A percentile compares a stretch with the other conserved stretches of the same genome.
Conservation (phyloP, 2,113 vertebrate genomes). For the Odobenus rosmarus region DNA sequence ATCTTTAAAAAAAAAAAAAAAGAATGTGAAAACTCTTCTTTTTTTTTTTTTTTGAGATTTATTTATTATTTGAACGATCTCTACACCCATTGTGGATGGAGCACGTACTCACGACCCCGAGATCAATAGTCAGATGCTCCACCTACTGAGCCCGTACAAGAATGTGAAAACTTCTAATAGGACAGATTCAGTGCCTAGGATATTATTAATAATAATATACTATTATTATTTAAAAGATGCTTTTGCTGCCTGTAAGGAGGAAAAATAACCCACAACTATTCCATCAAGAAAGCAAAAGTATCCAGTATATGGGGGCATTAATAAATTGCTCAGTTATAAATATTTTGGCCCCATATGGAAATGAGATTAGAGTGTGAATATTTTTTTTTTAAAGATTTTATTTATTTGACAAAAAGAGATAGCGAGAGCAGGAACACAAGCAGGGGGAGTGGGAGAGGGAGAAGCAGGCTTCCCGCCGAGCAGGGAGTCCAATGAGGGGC, state of each 20-base stretch:
- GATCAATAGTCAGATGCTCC: background rate
- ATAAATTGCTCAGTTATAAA: slow-evolving; percentile 16
- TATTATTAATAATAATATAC: background rate
- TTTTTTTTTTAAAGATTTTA: background rate
- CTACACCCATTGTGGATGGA: background rate
- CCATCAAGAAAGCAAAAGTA: background rate
- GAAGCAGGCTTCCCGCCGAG: too few species aligned
- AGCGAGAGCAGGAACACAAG: too few species aligned
- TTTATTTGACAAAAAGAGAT: too few species aligned
- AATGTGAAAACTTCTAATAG: background rate
- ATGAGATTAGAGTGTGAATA: slow-evolving; percentile 18
- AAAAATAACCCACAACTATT: background rate
- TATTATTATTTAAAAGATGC: slow-evolving; percentile 32
- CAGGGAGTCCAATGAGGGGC: too few species aligned
- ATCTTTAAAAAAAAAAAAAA: too few species aligned
- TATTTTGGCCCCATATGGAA: background rate
- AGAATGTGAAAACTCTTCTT: background rate
- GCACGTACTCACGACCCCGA: background rate
- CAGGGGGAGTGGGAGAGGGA: too few species aligned
- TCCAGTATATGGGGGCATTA: background rate
- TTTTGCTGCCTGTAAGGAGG: background rate
- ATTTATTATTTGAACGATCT: background rate
- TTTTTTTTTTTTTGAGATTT: background rate
- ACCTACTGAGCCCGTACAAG: background rate
- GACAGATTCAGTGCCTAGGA: background rate